Evolutionary conservation across 2,797 vertebrate genomes (phyloP).

Genomic region (Carcharodon carcharias): DNA sequence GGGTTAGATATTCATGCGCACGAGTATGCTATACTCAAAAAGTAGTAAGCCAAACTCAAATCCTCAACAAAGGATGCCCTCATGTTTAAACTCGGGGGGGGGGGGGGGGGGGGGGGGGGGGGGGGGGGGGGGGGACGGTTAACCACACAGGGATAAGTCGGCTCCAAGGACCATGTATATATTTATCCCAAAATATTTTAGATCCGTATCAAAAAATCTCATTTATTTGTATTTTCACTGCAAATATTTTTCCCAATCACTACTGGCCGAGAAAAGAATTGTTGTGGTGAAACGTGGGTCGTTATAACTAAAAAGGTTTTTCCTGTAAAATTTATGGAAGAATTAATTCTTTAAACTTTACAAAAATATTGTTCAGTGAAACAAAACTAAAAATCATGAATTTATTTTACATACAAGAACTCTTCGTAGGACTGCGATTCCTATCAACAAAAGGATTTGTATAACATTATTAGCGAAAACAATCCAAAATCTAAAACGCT

Average conservation of each 20-base stretch:
- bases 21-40: neutral
- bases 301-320: neutral
- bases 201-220: neutral
- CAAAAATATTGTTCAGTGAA: neutral
- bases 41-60: neutral
- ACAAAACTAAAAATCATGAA: neutral
- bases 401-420: neutral
- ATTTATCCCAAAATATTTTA: neutral
- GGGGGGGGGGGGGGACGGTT: too few species aligned
- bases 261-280: neutral
- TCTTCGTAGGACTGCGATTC: neutral
- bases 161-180: too few species aligned
- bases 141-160: neutral
- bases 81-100: neutral
- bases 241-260: neutral
- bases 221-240: neutral
- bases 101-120: too few species aligned
- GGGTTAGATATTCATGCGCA: neutral
- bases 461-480: neutral
- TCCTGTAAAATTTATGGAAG: too few species aligned
- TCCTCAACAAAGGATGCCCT: neutral
- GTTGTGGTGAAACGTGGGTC: too few species aligned
- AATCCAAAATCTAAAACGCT: neutral
- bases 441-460: neutral
- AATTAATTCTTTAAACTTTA: neutral